A percentile compares a stretch with the other conserved stretches of the same genome.
Evolutionary conservation across 2,888 invertebrate species (phyloP).

Genomic region (Sipunculus nudus): DNA sequence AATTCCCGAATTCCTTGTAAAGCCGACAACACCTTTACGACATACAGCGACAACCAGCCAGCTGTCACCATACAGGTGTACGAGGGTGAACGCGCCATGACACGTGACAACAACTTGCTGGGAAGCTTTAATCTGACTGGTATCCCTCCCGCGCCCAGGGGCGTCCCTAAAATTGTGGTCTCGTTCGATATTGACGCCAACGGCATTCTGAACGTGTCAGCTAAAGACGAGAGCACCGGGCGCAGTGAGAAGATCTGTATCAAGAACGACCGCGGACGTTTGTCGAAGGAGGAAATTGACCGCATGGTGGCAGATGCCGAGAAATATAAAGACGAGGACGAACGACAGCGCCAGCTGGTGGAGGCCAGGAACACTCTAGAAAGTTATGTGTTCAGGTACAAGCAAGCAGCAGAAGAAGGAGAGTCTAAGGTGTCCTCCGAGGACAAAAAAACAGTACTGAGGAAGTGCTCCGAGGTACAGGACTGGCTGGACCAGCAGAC

Average conservation of each 20-base stretch:
- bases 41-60: conserved; percentile 86
- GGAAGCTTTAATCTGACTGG: conserved; percentile 56
- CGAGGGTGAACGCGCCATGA: conserved; percentile 95
- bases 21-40: conserved; percentile 74
- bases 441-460: conserved; percentile 76
- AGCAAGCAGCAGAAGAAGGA: conserved; percentile 71
- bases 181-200: conserved; percentile 89
- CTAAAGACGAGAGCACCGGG: conserved; percentile 78
- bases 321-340: conserved; percentile 53
- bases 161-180: conserved; percentile 69
- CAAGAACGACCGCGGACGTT: conserved; percentile 84
- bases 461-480: conserved; percentile 72
- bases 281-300: conserved; percentile 85
- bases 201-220: conserved; percentile 73
- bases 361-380: conserved; percentile 55
- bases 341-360: conserved; percentile 50
- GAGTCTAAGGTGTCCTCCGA: conserved; percentile 70
- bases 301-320: conserved; percentile 69
- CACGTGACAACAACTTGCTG: conserved; percentile 83
- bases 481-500: conserved; percentile 84
- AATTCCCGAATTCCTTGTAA: conserved; percentile 63
- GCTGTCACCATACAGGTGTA: conserved; percentile 72
- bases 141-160: conserved; percentile 59
- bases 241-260: conserved; percentile 83
- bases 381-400: conserved; percentile 61